Conservation (phyloP, 2,113 vertebrate species). For the Paratilapia polleni region DNA sequence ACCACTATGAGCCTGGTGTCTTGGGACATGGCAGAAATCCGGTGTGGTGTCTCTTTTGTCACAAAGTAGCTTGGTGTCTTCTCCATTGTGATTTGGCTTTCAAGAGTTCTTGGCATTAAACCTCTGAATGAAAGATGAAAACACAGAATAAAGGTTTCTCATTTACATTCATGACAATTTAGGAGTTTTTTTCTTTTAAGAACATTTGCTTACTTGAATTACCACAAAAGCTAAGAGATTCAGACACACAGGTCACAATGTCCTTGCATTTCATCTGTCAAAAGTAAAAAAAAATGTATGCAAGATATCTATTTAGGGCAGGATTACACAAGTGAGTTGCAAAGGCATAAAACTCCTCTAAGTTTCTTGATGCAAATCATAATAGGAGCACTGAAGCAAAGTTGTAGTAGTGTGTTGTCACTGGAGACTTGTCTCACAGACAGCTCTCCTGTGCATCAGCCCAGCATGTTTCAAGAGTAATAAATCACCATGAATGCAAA, state of each 20-base stretch:
- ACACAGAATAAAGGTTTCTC: constrained; percentile 25
- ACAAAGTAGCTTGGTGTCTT: constrained; percentile 96
- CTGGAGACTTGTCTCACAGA: constrained; percentile 65
- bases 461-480: constrained; percentile 59
- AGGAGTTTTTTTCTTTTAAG: background rate
- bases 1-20: constrained; percentile 92
- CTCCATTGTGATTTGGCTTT: constrained; percentile 93
- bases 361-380: constrained; percentile 63
- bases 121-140: constrained; percentile 78
- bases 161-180: constrained; percentile 31
- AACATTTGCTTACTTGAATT: background rate
- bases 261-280: constrained; percentile 45
- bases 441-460: constrained; percentile 52
- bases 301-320: constrained; percentile 47
- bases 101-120: constrained; percentile 91
- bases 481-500: constrained; percentile 72
- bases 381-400: constrained; percentile 44
- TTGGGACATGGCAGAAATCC: constrained; percentile 89
- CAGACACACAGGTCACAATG: constrained; percentile 15
- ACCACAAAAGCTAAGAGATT: background rate
- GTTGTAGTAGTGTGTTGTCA: constrained; percentile 58
- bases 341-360: constrained; percentile 12
- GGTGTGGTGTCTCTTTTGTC: constrained; percentile 86
- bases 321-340: constrained; percentile 35
- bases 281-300: constrained; percentile 1